A percentile compares a stretch with the other conserved stretches of the same genome.
Evolutionary conservation across 2,888 invertebrate species (phyloP).

Genomic region (Crioceris asparagi): DNA sequence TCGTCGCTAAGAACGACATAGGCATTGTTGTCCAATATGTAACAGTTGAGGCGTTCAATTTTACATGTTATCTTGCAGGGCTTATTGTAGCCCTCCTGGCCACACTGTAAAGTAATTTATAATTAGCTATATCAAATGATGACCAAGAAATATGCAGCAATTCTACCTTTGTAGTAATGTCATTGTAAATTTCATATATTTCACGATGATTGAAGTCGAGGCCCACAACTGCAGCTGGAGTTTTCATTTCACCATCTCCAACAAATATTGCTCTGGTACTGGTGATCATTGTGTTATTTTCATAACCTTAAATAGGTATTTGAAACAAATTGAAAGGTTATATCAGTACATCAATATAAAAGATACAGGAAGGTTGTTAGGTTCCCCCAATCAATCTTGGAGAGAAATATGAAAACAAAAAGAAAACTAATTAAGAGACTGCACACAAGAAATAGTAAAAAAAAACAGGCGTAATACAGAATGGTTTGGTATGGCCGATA

Average conservation of each 20-base stretch:
- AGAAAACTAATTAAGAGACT: no score
- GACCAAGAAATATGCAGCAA: background rate
- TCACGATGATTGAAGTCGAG: constrained; percentile 74
- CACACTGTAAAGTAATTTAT: constrained; percentile 5
- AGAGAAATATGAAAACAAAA: no score
- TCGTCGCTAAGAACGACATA: constrained; percentile 74
- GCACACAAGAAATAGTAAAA: no score
- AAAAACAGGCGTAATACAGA: no score
- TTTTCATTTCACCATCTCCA: constrained; percentile 45
- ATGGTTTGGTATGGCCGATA: no score
- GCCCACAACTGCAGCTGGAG: constrained; percentile 60
- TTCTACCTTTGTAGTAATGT: constrained; percentile 61
- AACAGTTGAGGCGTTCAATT: constrained; percentile 63
- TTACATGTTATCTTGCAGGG: constrained; percentile 37
- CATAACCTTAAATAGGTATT: constrained; percentile 23
- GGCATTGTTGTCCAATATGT: constrained; percentile 80
- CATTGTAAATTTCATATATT: constrained; percentile 65
- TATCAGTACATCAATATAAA: no score
- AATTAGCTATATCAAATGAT: background rate
- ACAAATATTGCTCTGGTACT: constrained; percentile 72
- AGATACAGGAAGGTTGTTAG: no score
- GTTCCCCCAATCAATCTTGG: no score
- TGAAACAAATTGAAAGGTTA: no score
- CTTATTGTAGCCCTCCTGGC: constrained; percentile 1
- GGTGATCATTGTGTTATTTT: constrained; percentile 60